phyloP scores from a whole-genome alignment of 2,797 vertebrate genomes.

The Halcyon leucocephala region DNA sequence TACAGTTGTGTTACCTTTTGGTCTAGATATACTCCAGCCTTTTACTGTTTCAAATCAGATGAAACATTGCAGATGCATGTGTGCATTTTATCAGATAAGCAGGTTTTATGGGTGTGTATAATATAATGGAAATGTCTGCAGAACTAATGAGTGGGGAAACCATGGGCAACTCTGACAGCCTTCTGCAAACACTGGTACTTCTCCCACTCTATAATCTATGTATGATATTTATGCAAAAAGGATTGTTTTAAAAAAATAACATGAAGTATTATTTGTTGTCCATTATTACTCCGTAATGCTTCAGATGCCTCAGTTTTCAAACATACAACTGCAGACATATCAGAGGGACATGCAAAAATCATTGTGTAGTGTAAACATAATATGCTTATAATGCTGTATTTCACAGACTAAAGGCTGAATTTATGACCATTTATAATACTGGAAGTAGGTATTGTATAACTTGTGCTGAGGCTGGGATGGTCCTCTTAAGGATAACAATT shows the following conservation, averaged over 20 bases:
- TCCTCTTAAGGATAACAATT: neutral
- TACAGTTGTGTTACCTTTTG: neutral
- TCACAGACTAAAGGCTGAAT: neutral
- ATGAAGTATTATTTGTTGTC: neutral
- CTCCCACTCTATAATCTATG: neutral
- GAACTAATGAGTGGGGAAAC: neutral
- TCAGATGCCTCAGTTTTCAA: neutral
- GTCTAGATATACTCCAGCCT: neutral
- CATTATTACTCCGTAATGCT: neutral
- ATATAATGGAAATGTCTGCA: neutral
- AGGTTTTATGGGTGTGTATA: neutral
- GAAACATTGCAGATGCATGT: neutral
- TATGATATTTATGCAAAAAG: neutral
- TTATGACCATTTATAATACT: neutral
- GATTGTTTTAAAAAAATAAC: neutral
- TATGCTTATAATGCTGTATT: neutral
- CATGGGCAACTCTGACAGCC: neutral
- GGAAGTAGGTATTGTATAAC: neutral
- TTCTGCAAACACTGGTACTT: neutral
- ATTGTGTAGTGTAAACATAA: neutral
- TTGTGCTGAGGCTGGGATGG: neutral
- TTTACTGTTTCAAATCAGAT: neutral
- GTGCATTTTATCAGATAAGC: neutral
- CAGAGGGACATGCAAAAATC: fast-evolving
- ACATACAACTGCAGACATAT: neutral